A percentile compares a stretch with the other conserved stretches of the same genome.
phyloP scores from a whole-genome alignment of 64 coral and sea anemone species.

The Montipora capricornis region DNA sequence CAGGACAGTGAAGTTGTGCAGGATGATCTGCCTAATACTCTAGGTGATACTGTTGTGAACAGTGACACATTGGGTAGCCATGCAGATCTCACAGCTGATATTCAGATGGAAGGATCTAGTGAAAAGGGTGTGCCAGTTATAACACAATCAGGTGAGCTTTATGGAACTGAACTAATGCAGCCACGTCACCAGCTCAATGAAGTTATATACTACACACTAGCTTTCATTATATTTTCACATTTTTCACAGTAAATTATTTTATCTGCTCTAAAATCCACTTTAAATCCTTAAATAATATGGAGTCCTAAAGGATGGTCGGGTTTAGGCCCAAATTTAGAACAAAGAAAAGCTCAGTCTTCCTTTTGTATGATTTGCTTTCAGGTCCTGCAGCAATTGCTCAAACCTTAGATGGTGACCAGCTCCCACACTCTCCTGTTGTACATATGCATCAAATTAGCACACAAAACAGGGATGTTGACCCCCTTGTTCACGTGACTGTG shows the following conservation, averaged over 20 bases:
- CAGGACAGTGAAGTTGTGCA: background rate
- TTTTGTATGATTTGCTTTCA: background rate
- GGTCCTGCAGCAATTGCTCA: constrained; percentile 76
- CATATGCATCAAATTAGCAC: constrained; percentile 49
- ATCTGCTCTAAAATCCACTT: background rate
- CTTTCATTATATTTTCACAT: background rate
- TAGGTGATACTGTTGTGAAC: background rate
- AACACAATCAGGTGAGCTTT: constrained; percentile 5
- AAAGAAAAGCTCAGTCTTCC: background rate
- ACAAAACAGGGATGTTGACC: constrained; percentile 25
- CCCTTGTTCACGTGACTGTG: constrained; percentile 16
- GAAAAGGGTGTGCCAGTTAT: background rate
- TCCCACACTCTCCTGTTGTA: constrained; percentile 20
- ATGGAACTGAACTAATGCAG: background rate
- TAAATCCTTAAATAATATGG: too few relatives aligned
- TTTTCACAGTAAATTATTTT: too few relatives aligned
- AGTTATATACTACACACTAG: background rate
- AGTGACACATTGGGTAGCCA: background rate
- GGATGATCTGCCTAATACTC: background rate
- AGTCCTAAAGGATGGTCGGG: too few relatives aligned
- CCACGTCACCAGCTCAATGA: background rate
- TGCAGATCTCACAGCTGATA: background rate
- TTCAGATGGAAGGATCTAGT: background rate
- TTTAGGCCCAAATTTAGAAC: too few relatives aligned
- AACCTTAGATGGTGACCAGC: constrained; percentile 59